These are phyloP conservation scores for Zeus faber DNA, from an alignment of 2,113 vertebrate genomes.

Conservation along the genomic window DNA sequence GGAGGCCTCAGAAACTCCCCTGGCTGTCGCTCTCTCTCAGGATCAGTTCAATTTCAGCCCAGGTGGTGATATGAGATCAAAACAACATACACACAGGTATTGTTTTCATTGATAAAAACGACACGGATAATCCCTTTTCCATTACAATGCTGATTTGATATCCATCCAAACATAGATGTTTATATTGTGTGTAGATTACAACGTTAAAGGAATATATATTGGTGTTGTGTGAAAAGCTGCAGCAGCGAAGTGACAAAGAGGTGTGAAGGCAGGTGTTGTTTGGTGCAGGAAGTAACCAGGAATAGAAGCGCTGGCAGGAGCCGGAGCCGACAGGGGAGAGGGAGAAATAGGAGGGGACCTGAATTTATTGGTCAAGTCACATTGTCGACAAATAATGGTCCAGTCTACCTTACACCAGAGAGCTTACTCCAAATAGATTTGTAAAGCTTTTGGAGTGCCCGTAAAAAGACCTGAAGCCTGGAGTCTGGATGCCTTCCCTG, in stretches of 20 bases:
- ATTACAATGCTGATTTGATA: too few relatives aligned
- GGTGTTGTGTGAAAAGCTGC: too few relatives aligned
- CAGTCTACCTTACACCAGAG: background rate
- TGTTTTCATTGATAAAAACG: background rate
- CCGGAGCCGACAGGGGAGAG: background rate
- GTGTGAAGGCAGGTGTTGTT: background rate
- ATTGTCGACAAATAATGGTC: background rate
- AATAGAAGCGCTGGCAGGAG: background rate
- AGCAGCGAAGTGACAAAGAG: background rate
- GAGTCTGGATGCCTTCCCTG: too few relatives aligned
- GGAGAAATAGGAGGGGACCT: background rate
- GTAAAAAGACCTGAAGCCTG: too few relatives aligned
- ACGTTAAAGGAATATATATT: too few relatives aligned
- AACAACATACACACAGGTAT: background rate
- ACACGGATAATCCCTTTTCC: too few relatives aligned
- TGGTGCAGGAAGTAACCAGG: background rate
- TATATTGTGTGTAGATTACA: too few relatives aligned
- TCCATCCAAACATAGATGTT: too few relatives aligned
- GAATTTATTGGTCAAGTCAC: background rate
- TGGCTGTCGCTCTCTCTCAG: constrained; percentile 19
- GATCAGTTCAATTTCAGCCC: background rate
- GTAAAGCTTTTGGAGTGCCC: too few relatives aligned
- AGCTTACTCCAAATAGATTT: background rate
- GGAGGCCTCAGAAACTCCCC: constrained; percentile 28
- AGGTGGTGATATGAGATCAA: background rate